Conservation (phyloP, 1,140 invertebrate species). For the Galleria mellonella region DNA sequence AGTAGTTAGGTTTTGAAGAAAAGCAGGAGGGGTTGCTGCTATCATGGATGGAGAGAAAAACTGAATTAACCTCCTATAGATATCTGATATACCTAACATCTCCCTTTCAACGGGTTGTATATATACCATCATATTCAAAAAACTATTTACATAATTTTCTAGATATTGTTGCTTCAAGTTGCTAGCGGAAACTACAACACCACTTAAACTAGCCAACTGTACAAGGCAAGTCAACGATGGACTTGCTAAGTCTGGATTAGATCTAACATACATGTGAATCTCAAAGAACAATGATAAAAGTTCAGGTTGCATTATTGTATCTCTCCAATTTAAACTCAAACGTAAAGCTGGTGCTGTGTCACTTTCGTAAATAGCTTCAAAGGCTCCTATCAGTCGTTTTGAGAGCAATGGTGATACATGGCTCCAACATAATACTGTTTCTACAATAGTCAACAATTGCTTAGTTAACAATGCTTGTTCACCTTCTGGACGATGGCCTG, state of each 20-base stretch:
- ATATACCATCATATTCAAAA: constrained; percentile 79
- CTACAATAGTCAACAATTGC: constrained; percentile 82
- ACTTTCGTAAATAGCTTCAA: constrained; percentile 81
- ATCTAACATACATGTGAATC: constrained; percentile 87
- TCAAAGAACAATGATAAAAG: constrained; percentile 88
- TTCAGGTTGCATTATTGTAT: constrained; percentile 83
- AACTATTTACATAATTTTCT: constrained; percentile 80
- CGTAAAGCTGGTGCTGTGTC: constrained; percentile 79
- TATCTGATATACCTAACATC: constrained; percentile 80
- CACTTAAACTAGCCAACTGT: constrained; percentile 85
- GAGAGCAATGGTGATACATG: constrained; percentile 80
- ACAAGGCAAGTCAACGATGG: constrained; percentile 86
- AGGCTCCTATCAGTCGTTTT: constrained; percentile 81
- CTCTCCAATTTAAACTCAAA: constrained; percentile 80
- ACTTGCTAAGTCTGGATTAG: constrained; percentile 83
- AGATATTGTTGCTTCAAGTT: constrained; percentile 82
- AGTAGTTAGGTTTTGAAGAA: constrained; percentile 80
- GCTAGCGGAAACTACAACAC: constrained; percentile 77
- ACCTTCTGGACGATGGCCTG: constrained; percentile 66
- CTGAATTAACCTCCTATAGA: constrained; percentile 78
- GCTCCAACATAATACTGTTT: constrained; percentile 84
- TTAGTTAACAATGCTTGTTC: constrained; percentile 74
- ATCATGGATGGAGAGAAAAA: constrained; percentile 78
- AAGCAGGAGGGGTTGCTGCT: constrained; percentile 53
- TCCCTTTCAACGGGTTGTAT: constrained; percentile 79